Base-by-base conservation (phyloP, 2,888 invertebrate species). In the Antheraea yamamai region DNA sequence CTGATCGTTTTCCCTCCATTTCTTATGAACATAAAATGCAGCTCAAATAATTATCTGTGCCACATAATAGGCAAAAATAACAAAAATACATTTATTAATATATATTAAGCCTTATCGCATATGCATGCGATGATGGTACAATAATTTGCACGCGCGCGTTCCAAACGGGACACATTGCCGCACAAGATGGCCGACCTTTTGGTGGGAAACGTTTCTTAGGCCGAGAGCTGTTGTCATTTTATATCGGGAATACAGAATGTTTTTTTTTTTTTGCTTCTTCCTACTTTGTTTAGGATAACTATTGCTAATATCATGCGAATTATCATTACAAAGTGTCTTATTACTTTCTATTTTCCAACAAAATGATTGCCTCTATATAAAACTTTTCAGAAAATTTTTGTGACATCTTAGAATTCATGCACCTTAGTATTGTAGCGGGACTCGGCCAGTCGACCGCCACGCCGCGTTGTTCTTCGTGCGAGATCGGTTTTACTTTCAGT, bases 21-120 rank as follows among this genome's bases (percentile, higher is more conserved):
- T 70, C 18, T 70, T 70, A 7, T 20, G 10, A 39, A 6, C 39
- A 39, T 70, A 39, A 70, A 70, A 70, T 70, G 39, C 70, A 55
- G 55, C 18, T 16, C 23, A 70, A 58, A 35, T 58, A 71, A 61
- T 55, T 47, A 47, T 20, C 52, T 30, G 0, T 64, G 26, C 35
- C 39, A 39, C 39, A 14, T 74, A 47, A n/a, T 70, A 71, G 76
- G 76, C 23, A 84, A 81, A 85, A 84, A 82, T 82, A 84, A 82
- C 77, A 78, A 81, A 85, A 83, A 84, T 85, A 84, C 79, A 84
- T 87, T 89, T 93, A 94, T 94, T 94, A 94, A 94, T 93, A 91
- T 92, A 90, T 92, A 90, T 94, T 94, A 94, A 94, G 93, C 92
- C 93, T 94, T 89, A 91, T 92, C 92, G 91, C 93, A 93, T 92